Conservation (phyloP, 2,888 invertebrate genomes). For the Drosophila merina region DNA sequence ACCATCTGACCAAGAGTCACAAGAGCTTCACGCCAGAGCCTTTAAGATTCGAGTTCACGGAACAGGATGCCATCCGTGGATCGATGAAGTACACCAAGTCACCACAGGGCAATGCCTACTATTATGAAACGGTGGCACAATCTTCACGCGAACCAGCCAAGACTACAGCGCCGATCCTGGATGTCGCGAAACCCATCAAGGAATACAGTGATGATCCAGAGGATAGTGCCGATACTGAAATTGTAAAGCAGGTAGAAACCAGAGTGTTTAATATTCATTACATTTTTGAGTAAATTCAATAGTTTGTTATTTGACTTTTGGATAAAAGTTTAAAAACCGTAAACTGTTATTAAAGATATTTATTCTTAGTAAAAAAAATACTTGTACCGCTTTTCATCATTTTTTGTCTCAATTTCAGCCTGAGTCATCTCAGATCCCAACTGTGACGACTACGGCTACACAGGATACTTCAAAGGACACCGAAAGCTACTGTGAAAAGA, state of each 20-base stretch:
- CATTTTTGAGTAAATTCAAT: too few species aligned
- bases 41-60: slow-evolving; percentile 82
- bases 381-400: neutral
- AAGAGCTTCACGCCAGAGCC: slow-evolving; percentile 76
- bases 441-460: slow-evolving; percentile 21
- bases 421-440: slow-evolving; percentile 31
- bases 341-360: too few species aligned
- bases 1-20: slow-evolving; percentile 52
- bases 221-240: slow-evolving; percentile 74
- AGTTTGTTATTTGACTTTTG: too few species aligned
- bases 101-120: slow-evolving; percentile 64
- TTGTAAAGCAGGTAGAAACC: slow-evolving; percentile 66
- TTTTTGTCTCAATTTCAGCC: slow-evolving; percentile 2
- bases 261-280: too few species aligned
- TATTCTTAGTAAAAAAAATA: too few species aligned
- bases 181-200: slow-evolving; percentile 43
- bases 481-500: slow-evolving; percentile 81
- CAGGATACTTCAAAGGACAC: slow-evolving; percentile 68
- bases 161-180: slow-evolving; percentile 27
- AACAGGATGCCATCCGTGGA: slow-evolving; percentile 81
- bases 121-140: slow-evolving; percentile 58
- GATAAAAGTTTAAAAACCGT: too few species aligned
- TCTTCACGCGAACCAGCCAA: slow-evolving; percentile 34
- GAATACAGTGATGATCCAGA: slow-evolving; percentile 63
- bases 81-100: slow-evolving; percentile 76